These are phyloP conservation scores for Mesorhabditis sp. DNA, from an alignment of 2,888 invertebrate genomes.

Conservation along the genomic window DNA sequence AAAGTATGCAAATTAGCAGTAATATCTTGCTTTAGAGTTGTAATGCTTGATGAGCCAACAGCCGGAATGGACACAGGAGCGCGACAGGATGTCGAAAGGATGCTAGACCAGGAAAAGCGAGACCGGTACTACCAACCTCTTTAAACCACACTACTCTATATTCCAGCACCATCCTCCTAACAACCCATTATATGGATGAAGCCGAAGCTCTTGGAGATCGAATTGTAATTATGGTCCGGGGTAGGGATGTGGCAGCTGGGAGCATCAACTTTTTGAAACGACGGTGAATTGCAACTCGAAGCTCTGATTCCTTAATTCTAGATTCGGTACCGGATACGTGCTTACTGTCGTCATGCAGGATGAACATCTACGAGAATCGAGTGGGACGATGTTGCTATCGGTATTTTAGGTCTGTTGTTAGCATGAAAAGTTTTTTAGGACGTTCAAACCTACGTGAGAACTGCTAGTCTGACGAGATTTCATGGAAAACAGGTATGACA, in stretches of 20 bases:
- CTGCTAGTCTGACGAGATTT: constrained; percentile 1
- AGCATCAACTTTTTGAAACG: constrained; percentile 43
- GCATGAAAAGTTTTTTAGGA: not conserved
- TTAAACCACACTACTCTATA: not conserved
- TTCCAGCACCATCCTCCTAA: constrained; percentile 45
- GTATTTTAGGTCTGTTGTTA: not conserved
- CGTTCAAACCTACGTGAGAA: constrained; percentile 8
- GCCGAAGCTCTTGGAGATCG: constrained; percentile 53
- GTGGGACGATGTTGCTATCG: not conserved
- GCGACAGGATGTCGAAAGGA: constrained; percentile 1
- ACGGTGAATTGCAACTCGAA: constrained; percentile 11
- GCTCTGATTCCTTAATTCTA: not conserved
- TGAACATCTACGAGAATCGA: constrained; percentile 3
- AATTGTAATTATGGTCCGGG: constrained; percentile 50
- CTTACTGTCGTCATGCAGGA: constrained; percentile 34
- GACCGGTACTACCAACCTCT: not conserved
- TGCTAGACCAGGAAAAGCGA: not conserved
- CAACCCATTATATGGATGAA: constrained; percentile 57
- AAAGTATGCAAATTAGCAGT: too few relatives aligned
- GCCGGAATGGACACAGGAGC: constrained; percentile 25
- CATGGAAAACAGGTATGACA: not conserved
- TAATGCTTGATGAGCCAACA: constrained; percentile 53
- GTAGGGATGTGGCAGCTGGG: constrained; percentile 42
- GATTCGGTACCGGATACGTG: constrained; percentile 45
- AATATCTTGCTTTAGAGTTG: constrained; percentile 13